Percentiles rank a stretch among this genome's conserved stretches.
phyloP scores from a whole-genome alignment of 2,888 invertebrate species.

The Galerucella nymphaeae region DNA sequence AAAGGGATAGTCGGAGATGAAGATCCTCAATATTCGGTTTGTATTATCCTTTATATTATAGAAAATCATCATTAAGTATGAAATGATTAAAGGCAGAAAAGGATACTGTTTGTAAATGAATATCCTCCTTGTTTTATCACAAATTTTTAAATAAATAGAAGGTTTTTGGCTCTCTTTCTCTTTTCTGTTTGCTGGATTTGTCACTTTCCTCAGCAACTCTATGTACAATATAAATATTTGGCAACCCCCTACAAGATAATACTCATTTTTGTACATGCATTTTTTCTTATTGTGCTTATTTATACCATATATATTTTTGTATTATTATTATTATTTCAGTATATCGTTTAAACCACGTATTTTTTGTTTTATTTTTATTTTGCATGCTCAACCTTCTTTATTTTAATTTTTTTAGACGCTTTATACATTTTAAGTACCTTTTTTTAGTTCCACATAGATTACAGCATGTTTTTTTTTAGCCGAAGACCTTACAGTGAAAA shows the following conservation, averaged over 20 bases:
- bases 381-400: conserved; percentile 24
- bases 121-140: too few relatives aligned
- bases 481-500: conserved; percentile 77
- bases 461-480: conserved; percentile 63
- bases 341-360: conserved; percentile 2
- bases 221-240: neutral
- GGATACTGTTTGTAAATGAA: too few relatives aligned
- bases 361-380: conserved; percentile 23
- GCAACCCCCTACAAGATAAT: neutral
- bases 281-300: neutral
- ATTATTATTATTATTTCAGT: conserved; percentile 12
- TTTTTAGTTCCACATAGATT: conserved; percentile 3
- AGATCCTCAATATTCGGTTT: too few relatives aligned
- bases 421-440: neutral
- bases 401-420: conserved; percentile 4
- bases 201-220: neutral
- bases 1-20: too few relatives aligned
- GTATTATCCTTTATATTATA: too few relatives aligned
- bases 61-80: too few relatives aligned
- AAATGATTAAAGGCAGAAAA: too few relatives aligned
- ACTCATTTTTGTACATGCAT: conserved; percentile 3
- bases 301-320: conserved; percentile 10
- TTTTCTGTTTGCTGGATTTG: too few relatives aligned
- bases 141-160: too few relatives aligned
- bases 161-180: too few relatives aligned